These are phyloP conservation scores for Calyptommatus sinebrachiatus DNA, from an alignment of 2,113 vertebrate genomes.

Conservation along the genomic window DNA sequence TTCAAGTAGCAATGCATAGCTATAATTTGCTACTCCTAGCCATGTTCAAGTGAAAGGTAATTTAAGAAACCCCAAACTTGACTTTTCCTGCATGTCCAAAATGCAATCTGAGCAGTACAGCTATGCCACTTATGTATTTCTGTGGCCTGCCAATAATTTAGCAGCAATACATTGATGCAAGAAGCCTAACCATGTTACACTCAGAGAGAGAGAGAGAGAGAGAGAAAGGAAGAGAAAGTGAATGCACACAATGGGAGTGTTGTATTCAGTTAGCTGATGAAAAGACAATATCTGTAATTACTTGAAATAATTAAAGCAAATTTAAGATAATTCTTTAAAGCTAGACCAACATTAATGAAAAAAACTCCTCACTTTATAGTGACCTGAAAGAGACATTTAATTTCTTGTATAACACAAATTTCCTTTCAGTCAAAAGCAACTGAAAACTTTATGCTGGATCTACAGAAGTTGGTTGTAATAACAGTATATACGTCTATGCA, in stretches of 20 bases:
- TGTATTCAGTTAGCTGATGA: neutral
- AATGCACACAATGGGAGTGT: too few species aligned
- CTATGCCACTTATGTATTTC: neutral
- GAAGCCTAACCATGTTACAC: neutral
- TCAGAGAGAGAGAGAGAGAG: too few species aligned
- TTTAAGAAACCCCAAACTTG: neutral
- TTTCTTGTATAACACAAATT: conserved; percentile 1
- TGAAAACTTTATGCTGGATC: neutral
- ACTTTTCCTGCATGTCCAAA: neutral
- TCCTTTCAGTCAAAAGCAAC: neutral
- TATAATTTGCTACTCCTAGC: neutral
- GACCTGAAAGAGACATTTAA: neutral
- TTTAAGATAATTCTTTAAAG: neutral
- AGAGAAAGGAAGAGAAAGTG: too few species aligned
- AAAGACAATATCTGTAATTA: neutral
- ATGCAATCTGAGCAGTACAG: neutral
- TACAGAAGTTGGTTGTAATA: neutral
- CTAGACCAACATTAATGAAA: neutral
- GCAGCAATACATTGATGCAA: neutral
- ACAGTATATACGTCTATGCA: too few species aligned
- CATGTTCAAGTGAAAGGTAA: neutral
- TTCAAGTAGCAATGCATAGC: neutral
- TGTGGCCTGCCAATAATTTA: neutral
- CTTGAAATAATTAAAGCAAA: neutral
- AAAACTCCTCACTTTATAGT: neutral